phyloP scores from a whole-genome alignment of 2,888 invertebrate species.

The Pollenia griseotomentosa region DNA sequence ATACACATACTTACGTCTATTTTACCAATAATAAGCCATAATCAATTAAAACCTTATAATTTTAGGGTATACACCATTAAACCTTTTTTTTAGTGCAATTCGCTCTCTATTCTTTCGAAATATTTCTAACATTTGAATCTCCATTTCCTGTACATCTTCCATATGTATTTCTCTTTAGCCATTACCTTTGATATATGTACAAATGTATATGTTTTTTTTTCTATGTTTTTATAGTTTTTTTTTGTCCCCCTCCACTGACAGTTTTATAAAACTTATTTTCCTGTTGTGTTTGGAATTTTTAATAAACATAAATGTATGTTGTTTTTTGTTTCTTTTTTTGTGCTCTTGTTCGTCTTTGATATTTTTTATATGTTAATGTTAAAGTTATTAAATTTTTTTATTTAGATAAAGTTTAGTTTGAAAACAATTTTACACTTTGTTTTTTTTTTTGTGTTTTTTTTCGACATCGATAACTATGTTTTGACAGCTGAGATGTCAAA shows the following conservation, averaged over 20 bases:
- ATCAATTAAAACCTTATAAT: too few species aligned
- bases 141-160: neutral
- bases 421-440: neutral
- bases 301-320: slow-evolving; percentile 60
- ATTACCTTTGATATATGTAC: neutral
- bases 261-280: slow-evolving; percentile 54
- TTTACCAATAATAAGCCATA: too few species aligned
- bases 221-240: neutral
- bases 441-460: too few species aligned
- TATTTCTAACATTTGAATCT: too few species aligned
- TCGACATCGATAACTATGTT: too few species aligned
- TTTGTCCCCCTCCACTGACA: neutral
- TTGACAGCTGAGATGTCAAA: too few species aligned
- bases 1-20: too few species aligned
- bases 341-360: neutral
- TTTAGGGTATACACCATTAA: too few species aligned
- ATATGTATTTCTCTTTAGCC: neutral
- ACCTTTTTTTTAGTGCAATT: too few species aligned
- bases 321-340: neutral
- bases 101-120: too few species aligned
- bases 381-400: slow-evolving; percentile 32
- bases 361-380: slow-evolving; percentile 30
- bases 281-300: slow-evolving; percentile 67
- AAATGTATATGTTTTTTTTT: neutral
- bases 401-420: slow-evolving; percentile 2